A percentile compares a stretch with the other conserved stretches of the same genome.
These are phyloP conservation scores for Zootoca vivipara DNA, from an alignment of 2,113 vertebrate species.

Conservation along the genomic window DNA sequence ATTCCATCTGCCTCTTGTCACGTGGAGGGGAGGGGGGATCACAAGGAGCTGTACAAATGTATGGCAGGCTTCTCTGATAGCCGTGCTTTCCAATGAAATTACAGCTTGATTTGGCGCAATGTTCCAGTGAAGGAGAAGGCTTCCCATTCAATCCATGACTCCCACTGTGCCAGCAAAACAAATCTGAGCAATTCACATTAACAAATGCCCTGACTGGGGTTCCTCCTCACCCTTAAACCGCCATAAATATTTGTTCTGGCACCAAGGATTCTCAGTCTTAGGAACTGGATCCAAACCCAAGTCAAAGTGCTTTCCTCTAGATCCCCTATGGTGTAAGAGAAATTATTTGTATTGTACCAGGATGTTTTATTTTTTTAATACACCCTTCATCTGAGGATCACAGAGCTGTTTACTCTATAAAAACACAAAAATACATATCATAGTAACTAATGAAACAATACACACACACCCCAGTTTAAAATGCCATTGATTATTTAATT, in stretches of 20 bases:
- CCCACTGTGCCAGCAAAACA: neutral
- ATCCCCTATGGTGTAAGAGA: neutral
- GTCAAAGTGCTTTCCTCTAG: neutral
- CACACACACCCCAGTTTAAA: too few relatives aligned
- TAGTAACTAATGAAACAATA: too few relatives aligned
- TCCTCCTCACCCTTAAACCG: neutral
- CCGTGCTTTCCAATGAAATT: neutral
- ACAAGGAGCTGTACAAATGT: slow-evolving; percentile 32
- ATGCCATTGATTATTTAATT: too few relatives aligned
- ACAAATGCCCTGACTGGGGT: neutral
- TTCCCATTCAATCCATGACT: neutral
- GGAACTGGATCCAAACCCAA: neutral
- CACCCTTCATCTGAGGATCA: too few relatives aligned
- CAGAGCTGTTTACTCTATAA: too few relatives aligned
- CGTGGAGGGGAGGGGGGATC: slow-evolving; percentile 35
- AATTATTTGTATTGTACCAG: neutral
- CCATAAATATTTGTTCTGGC: neutral
- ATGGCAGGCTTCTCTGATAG: slow-evolving; percentile 26
- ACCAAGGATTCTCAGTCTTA: neutral
- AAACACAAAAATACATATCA: too few relatives aligned
- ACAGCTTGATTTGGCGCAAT: neutral
- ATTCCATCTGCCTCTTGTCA: slow-evolving; percentile 46
- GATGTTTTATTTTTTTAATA: too few relatives aligned
- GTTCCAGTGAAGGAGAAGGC: neutral
- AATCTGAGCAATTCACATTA: neutral